These are phyloP conservation scores for Gandaritis pyraliata DNA, from an alignment of 2,888 invertebrate species.

Conservation along the genomic window DNA sequence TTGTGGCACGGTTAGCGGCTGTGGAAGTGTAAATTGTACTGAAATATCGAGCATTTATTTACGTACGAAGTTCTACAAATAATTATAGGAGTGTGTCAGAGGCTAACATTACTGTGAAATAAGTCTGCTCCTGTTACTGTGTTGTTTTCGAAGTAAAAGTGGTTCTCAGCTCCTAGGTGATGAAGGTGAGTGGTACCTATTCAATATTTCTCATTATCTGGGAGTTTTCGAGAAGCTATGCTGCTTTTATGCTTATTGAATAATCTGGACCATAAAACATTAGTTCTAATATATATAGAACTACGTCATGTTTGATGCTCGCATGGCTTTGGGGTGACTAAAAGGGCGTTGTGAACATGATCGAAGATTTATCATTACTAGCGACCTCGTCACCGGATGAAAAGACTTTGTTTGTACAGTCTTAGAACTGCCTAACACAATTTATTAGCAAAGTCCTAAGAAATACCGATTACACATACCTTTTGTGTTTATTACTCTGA, in stretches of 20 bases:
- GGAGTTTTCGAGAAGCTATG: slow-evolving; percentile 19
- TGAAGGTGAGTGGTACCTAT: slow-evolving; percentile 77
- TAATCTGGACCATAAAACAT: background rate
- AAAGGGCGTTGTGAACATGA: slow-evolving; percentile 74
- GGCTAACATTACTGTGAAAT: slow-evolving; percentile 52
- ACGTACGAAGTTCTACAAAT: slow-evolving; percentile 55
- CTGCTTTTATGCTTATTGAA: slow-evolving; percentile 2
- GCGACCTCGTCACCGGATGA: slow-evolving; percentile 56
- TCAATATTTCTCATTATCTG: slow-evolving; percentile 43
- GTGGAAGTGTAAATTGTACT: slow-evolving; percentile 64
- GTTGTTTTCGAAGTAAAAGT: slow-evolving; percentile 59
- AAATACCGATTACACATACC: background rate
- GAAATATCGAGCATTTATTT: slow-evolving; percentile 58
- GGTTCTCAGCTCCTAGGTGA: slow-evolving; percentile 74
- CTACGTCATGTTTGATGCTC: slow-evolving; percentile 1
- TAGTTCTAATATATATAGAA: background rate
- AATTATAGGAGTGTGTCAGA: slow-evolving; percentile 50
- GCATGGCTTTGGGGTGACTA: slow-evolving; percentile 40
- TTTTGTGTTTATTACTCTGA: slow-evolving; percentile 32
- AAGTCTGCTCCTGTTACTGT: slow-evolving; percentile 53
- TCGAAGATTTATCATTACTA: slow-evolving; percentile 65
- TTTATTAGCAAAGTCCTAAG: background rate
- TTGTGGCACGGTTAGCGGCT: slow-evolving; percentile 81
- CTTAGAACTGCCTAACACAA: slow-evolving; percentile 3
- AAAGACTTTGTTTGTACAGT: slow-evolving; percentile 26